Evolutionary conservation across 2,888 invertebrate species (phyloP).

Genomic region (Caenorhabditis macrosperma): DNA sequence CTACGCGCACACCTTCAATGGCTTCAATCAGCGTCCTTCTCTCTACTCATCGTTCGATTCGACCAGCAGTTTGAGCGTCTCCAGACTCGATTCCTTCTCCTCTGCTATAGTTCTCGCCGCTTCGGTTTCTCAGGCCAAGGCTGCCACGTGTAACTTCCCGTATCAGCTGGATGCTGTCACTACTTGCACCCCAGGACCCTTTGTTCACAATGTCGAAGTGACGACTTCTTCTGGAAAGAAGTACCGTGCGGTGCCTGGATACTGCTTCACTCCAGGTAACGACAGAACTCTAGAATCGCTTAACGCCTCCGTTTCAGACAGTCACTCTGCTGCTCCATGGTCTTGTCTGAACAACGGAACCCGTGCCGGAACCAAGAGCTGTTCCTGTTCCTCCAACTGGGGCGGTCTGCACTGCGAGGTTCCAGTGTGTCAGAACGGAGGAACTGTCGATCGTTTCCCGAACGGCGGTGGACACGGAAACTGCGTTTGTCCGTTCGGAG

Average conservation of each 20-base stretch:
- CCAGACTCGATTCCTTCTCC: constrained; percentile 15
- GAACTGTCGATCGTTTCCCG: constrained; percentile 59
- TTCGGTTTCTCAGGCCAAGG: not conserved
- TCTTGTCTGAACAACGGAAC: constrained; percentile 57
- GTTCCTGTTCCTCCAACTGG: constrained; percentile 44
- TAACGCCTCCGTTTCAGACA: constrained; percentile 5
- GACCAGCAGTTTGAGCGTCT: constrained; percentile 14
- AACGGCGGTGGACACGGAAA: constrained; percentile 61
- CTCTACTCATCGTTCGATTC: constrained; percentile 40
- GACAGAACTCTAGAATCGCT: not conserved
- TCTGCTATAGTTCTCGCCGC: constrained; percentile 22
- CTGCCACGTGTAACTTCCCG: constrained; percentile 36
- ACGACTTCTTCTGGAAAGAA: not conserved
- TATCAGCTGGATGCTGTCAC: constrained; percentile 26
- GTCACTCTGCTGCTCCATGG: constrained; percentile 35
- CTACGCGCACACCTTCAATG: constrained; percentile 53
- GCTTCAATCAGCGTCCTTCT: constrained; percentile 35
- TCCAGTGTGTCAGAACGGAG: constrained; percentile 64
- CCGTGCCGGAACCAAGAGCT: constrained; percentile 34
- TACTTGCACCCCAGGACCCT: constrained; percentile 42
- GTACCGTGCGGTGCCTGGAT: constrained; percentile 51
- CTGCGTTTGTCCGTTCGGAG: constrained; percentile 63
- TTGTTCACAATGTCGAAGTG: constrained; percentile 41
- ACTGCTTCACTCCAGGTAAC: constrained; percentile 47
- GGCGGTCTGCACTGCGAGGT: constrained; percentile 49